A percentile compares a stretch with the other conserved stretches of the same genome.
Evolutionary conservation across 2,888 invertebrate species (phyloP).

Genomic region (Drosophila bunnanda): DNA sequence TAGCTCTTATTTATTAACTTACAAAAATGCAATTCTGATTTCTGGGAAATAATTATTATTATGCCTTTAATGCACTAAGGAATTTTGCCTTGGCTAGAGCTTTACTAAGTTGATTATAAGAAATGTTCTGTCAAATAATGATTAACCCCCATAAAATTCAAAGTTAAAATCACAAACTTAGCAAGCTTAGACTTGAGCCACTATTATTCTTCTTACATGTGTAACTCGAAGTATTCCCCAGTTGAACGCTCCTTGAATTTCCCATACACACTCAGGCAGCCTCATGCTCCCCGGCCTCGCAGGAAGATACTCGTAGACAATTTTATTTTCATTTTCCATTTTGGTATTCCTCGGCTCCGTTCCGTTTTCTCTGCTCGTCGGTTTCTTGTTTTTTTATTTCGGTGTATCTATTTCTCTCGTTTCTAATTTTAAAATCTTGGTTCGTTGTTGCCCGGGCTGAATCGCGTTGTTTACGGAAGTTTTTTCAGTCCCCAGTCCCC

Average conservation of each 20-base stretch:
- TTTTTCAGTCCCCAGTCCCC: conserved; percentile 40
- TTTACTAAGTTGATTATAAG: too few species aligned
- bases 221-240: conserved; percentile 63
- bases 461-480: conserved; percentile 75
- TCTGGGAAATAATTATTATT: too few species aligned
- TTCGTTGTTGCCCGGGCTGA: conserved; percentile 63
- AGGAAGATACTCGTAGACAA: conserved; percentile 58
- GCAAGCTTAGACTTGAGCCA: background rate
- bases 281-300: conserved; percentile 20
- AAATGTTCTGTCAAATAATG: too few species aligned
- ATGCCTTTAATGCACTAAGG: too few species aligned
- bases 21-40: too few species aligned
- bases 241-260: conserved; percentile 60
- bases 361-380: conserved; percentile 16
- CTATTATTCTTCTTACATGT: conserved; percentile 3
- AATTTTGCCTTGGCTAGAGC: too few species aligned
- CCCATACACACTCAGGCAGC: conserved; percentile 34
- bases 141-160: too few species aligned
- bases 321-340: conserved; percentile 72
- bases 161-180: too few species aligned
- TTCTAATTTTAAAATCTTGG: conserved; percentile 78
- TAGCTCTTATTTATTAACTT: too few species aligned
- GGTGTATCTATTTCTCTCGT: conserved; percentile 45
- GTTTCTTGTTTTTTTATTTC: conserved; percentile 33
- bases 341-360: conserved; percentile 39